Conservation (phyloP, 1,140 invertebrate species). For the Ceratosolen solmsi region DNA sequence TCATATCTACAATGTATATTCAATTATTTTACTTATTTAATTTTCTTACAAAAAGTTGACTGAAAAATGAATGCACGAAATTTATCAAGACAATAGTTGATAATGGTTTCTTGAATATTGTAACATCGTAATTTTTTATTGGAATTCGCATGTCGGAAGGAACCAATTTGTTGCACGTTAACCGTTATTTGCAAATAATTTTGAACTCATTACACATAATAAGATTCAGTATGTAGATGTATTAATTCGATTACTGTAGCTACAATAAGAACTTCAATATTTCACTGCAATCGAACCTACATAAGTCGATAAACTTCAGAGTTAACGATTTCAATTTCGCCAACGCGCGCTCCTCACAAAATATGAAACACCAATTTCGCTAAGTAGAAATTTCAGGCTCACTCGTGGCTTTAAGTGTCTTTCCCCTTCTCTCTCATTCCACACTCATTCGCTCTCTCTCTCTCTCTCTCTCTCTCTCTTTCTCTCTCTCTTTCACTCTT, state of each 20-base stretch:
- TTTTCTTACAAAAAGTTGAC: too few relatives aligned
- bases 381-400: slow-evolving; percentile 33
- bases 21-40: too few relatives aligned
- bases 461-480: not conserved
- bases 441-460: too few relatives aligned
- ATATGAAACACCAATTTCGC: slow-evolving; percentile 43
- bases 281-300: slow-evolving; percentile 23
- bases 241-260: slow-evolving; percentile 28
- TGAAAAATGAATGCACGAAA: too few relatives aligned
- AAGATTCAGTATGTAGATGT: slow-evolving; percentile 7
- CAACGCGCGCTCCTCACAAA: slow-evolving; percentile 12
- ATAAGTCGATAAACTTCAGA: slow-evolving; percentile 34
- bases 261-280: slow-evolving; percentile 21
- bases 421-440: not conserved
- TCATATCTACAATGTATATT: too few relatives aligned
- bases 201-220: not conserved
- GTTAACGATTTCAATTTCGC: slow-evolving; percentile 43
- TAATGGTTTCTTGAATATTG: too few relatives aligned
- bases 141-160: not conserved
- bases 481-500: not conserved
- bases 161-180: not conserved
- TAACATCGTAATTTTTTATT: too few relatives aligned
- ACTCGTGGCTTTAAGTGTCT: not conserved
- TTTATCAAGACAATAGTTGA: too few relatives aligned
- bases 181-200: slow-evolving; percentile 3